These are phyloP conservation scores for Diploptera punctata DNA, from an alignment of 2,888 invertebrate genomes.

Conservation along the genomic window DNA sequence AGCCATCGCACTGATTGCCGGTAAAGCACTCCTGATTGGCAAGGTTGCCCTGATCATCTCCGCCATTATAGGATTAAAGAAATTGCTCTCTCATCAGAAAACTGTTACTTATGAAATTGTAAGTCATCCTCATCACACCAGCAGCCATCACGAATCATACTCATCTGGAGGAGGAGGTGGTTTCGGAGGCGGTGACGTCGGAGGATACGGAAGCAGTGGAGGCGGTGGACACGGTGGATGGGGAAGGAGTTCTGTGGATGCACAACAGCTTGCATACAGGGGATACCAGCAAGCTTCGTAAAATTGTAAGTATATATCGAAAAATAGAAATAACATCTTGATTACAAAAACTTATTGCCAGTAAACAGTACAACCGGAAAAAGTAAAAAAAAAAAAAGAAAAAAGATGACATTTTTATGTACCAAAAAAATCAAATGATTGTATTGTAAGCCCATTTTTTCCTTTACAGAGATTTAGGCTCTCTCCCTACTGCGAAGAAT, in stretches of 20 bases:
- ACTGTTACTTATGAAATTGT: conserved; percentile 90
- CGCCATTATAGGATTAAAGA: conserved; percentile 84
- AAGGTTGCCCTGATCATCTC: conserved; percentile 85
- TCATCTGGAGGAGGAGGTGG: conserved; percentile 63
- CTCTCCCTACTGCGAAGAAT: no score
- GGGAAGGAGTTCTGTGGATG: conserved; percentile 73
- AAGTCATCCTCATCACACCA: conserved; percentile 80
- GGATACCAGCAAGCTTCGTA: conserved; percentile 60
- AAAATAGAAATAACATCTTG: no score
- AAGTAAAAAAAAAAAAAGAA: no score
- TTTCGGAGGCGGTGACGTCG: conserved; percentile 56
- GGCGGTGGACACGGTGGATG: conserved; percentile 68
- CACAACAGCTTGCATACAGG: conserved; percentile 80
- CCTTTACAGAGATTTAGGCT: no score
- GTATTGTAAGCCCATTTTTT: no score
- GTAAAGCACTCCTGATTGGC: conserved; percentile 83
- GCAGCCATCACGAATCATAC: conserved; percentile 66
- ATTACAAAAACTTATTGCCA: no score
- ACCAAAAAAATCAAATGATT: no score
- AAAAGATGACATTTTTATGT: no score
- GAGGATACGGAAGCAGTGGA: conserved; percentile 64
- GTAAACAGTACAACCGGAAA: no score
- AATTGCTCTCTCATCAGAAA: conserved; percentile 78
- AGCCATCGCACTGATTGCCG: conserved; percentile 83
- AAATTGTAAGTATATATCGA: conserved; percentile 2